Conservation (phyloP, 2,113 vertebrate species). For the Albula glossodonta region DNA sequence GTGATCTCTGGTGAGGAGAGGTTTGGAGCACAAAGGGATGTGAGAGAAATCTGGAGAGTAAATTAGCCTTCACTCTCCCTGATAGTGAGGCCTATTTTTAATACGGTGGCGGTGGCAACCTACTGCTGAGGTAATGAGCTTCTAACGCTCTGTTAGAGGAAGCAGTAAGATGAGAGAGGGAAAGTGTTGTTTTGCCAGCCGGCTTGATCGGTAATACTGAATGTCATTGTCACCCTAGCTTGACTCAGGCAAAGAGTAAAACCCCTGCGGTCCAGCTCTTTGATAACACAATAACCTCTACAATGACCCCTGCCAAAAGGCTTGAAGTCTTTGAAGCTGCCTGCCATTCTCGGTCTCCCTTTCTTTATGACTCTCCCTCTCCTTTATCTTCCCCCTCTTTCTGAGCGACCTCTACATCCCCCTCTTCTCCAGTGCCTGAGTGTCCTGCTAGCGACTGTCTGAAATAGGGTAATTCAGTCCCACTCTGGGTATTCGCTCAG, state of each 20-base stretch:
- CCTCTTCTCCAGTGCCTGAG: background rate
- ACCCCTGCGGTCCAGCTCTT: background rate
- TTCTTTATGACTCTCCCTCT: background rate
- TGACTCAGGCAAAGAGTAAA: background rate
- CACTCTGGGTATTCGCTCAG: too few relatives aligned
- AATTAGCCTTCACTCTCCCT: conserved; percentile 26
- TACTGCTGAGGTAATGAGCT: conserved; percentile 25
- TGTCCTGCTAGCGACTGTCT: conserved; percentile 9
- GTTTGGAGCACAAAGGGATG: conserved; percentile 16
- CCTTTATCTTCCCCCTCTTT: background rate
- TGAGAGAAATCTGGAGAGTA: conserved; percentile 19
- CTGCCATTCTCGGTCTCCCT: background rate
- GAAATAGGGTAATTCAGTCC: too few relatives aligned
- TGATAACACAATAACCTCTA: background rate
- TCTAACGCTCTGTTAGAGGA: conserved; percentile 17
- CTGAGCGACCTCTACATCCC: background rate
- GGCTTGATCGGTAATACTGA: background rate
- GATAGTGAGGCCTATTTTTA: conserved; percentile 34
- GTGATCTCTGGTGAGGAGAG: conserved; percentile 34
- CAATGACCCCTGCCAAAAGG: background rate
- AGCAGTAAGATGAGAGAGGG: background rate
- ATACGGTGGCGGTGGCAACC: conserved; percentile 13
- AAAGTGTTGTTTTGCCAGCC: background rate
- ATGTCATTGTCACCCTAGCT: background rate
- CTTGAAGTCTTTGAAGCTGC: background rate